Conservation (phyloP, 2,888 invertebrate species). For the Cantharis rustica region DNA sequence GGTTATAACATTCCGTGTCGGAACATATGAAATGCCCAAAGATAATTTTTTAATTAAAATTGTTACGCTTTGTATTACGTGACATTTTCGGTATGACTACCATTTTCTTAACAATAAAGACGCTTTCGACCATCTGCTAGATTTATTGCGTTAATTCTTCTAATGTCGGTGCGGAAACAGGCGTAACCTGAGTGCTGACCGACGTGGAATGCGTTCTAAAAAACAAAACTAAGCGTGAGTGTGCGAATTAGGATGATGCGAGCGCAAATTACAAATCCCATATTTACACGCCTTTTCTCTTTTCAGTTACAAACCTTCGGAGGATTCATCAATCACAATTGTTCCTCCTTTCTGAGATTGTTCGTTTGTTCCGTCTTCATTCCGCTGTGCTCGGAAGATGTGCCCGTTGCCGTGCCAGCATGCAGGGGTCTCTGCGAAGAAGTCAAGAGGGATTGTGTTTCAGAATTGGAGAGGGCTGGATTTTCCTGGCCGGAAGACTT, state of each 20-base stretch:
- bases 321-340: constrained; percentile 76
- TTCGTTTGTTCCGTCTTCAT: constrained; percentile 90
- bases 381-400: constrained; percentile 88
- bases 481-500: constrained; percentile 74
- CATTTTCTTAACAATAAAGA: not conserved
- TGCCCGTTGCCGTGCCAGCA: constrained; percentile 81
- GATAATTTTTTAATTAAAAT: not conserved
- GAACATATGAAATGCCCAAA: not conserved
- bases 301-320: constrained; percentile 74
- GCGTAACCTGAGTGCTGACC: not conserved
- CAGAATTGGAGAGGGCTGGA: constrained; percentile 66
- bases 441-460: constrained; percentile 73
- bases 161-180: not conserved
- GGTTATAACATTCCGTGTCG: not conserved
- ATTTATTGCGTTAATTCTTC: not conserved
- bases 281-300: constrained; percentile 33
- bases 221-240: not conserved
- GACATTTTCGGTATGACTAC: not conserved
- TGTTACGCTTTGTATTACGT: not conserved
- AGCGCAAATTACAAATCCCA: not conserved
- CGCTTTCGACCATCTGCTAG: not conserved
- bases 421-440: constrained; percentile 86
- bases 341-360: constrained; percentile 81
- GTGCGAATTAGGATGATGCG: not conserved
- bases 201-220: not conserved